Conservation (phyloP, 2,888 invertebrate genomes). For the Patella caerulea region DNA sequence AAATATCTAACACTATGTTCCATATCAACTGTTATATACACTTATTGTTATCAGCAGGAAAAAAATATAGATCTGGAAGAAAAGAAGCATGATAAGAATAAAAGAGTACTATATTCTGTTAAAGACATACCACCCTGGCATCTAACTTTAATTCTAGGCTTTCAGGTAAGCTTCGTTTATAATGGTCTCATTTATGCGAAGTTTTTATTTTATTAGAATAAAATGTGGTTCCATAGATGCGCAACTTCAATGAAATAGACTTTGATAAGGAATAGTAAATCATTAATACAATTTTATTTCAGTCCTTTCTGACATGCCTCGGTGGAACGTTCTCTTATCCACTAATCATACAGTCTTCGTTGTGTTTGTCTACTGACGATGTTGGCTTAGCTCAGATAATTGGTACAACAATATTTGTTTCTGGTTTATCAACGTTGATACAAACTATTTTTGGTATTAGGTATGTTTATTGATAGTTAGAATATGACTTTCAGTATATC, state of each 20-base stretch:
- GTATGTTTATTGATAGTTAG: conserved; percentile 43
- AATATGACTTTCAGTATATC: neutral
- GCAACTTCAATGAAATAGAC: no score
- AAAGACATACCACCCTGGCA: neutral
- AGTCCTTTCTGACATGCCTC: conserved; percentile 80
- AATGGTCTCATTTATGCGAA: neutral
- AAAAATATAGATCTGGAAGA: neutral
- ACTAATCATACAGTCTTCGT: conserved; percentile 81
- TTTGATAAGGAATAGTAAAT: no score
- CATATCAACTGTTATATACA: no score
- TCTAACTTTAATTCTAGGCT: neutral
- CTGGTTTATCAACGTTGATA: conserved; percentile 68
- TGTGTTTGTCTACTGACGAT: conserved; percentile 78
- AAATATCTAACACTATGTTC: no score
- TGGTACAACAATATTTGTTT: conserved; percentile 69
- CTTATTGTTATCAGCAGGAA: no score
- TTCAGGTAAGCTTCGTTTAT: neutral
- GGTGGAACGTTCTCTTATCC: conserved; percentile 85
- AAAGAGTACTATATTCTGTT: neutral
- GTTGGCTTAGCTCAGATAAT: conserved; percentile 67
- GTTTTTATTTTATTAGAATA: neutral
- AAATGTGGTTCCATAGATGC: neutral
- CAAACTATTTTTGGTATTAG: conserved; percentile 69
- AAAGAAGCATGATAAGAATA: neutral
- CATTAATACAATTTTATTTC: conserved; percentile 18